phyloP scores from a whole-genome alignment of 2,888 invertebrate genomes.

The Noctua janthe region DNA sequence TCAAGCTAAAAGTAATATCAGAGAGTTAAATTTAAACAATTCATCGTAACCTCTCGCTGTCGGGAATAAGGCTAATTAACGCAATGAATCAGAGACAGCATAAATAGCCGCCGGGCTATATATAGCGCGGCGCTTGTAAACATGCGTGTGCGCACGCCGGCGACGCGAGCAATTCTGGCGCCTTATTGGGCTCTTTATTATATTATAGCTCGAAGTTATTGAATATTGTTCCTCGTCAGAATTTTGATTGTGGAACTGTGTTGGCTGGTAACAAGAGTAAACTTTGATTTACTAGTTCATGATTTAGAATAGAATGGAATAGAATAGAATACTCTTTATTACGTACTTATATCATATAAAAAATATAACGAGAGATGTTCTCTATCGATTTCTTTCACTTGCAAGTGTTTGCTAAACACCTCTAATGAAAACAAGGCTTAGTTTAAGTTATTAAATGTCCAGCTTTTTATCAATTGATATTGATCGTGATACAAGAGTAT shows the following conservation, averaged over 20 bases:
- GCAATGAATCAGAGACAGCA: constrained; percentile 66
- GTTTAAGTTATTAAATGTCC: background rate
- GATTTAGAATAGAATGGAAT: background rate
- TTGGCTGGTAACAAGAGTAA: constrained; percentile 2
- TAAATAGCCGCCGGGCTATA: constrained; percentile 65
- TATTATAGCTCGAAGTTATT: constrained; percentile 44
- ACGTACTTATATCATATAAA: background rate
- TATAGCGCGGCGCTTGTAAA: constrained; percentile 67
- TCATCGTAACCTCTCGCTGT: constrained; percentile 47
- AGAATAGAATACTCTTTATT: background rate
- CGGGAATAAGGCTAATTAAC: constrained; percentile 64
- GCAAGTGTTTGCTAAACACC: background rate
- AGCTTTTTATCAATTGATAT: background rate
- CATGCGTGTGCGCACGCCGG: constrained; percentile 67
- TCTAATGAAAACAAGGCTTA: background rate
- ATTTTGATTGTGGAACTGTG: constrained; percentile 22
- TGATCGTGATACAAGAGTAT: background rate
- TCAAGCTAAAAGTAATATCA: constrained; percentile 23
- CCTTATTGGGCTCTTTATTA: constrained; percentile 64
- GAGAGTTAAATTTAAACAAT: constrained; percentile 53
- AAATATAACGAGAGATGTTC: background rate
- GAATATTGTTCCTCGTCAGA: constrained; percentile 44
- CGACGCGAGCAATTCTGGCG: constrained; percentile 57
- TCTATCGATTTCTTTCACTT: background rate
- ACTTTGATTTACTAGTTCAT: constrained; percentile 12